phyloP scores from a whole-genome alignment of 2,113 vertebrate genomes.

The Dolichotis patagonum region DNA sequence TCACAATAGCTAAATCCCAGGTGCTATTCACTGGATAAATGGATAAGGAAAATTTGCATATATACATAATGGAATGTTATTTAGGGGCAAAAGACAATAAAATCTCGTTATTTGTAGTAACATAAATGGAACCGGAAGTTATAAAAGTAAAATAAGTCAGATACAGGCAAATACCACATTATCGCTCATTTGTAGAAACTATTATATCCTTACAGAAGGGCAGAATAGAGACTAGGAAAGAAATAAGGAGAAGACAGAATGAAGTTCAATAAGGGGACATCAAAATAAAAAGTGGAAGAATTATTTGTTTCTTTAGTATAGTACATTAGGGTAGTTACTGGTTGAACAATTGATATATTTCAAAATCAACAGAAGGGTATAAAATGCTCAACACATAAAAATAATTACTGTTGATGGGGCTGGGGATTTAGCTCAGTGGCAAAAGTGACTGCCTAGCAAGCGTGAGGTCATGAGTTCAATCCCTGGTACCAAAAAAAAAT shows the following conservation, averaged over 20 bases:
- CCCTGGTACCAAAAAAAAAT: too few relatives aligned
- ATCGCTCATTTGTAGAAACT: neutral
- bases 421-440: too few relatives aligned
- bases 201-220: neutral
- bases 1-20: neutral
- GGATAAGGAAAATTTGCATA: neutral
- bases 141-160: neutral
- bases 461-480: too few relatives aligned
- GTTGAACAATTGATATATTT: neutral
- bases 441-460: too few relatives aligned
- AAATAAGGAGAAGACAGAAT: neutral
- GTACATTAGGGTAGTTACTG: neutral
- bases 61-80: neutral
- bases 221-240: neutral
- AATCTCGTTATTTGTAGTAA: neutral
- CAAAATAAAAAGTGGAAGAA: neutral
- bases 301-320: neutral
- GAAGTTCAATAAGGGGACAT: neutral
- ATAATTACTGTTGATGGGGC: neutral
- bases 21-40: neutral
- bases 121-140: neutral
- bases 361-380: neutral
- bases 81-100: neutral
- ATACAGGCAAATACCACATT: neutral
- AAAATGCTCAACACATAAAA: neutral